Base-by-base conservation (phyloP, 2,113 vertebrate genomes). In the Calidris pygmaea region DNA sequence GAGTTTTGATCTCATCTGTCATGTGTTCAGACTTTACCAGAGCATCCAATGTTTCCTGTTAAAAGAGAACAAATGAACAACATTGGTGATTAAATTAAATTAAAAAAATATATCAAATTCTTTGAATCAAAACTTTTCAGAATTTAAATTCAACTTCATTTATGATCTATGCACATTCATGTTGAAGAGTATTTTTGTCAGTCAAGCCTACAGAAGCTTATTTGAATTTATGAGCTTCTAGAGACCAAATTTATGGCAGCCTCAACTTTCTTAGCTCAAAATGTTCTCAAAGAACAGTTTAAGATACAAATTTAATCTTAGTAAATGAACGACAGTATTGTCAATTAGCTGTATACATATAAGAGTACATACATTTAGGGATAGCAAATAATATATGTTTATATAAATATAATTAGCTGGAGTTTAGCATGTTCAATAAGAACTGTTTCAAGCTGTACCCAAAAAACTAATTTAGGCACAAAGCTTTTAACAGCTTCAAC, bases 1-100 rank as follows among this genome's bases (percentile, higher is more conserved):
- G 99, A 91, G 97, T 97, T 97, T 99, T 99, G 95, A 99, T 98
- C 82, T 98, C 98, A 94, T 99, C 99, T 32, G 98, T 99, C 97
- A 98, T 98, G 20, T 98, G 98, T 97, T 99, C 99, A 55, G 98
- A 98, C 65, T 99, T 98, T 77, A 98, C 97, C 86, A 99, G 97
- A 79, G 98, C 97, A 96, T 98, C 98, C 95, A 99, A 80, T 47
- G 98, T 98, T 60, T 99, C 98, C 99, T 99, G 91, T 83, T 93
- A 70, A 89, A 80, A 74, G 24, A 92, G 56, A 93, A 95, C 65
- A 95, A 56, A 89, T 15, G 1, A 72, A 85, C 18, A 66, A 72
- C 39, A 72, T 8, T 39, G 5, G 18, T 84, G 11, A 96, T 5
- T 24, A 82, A 68, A 68, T 10, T 6, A 6, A 43, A 43, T 41